phyloP scores from a whole-genome alignment of 2,797 vertebrate genomes.

The Synanceia verrucosa region DNA sequence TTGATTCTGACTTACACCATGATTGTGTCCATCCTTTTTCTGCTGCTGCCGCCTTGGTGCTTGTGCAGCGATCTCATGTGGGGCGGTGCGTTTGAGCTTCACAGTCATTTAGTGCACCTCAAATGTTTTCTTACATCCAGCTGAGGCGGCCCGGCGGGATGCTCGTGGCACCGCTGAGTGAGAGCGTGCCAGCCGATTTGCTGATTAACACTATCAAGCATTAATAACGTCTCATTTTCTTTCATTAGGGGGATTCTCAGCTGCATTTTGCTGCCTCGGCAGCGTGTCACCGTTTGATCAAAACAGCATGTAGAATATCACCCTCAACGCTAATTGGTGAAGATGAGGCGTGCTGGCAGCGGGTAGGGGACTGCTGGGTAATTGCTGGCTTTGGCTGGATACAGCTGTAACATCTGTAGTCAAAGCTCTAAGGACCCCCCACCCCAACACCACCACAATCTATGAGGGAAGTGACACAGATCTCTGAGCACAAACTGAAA shows the following conservation, averaged over 20 bases:
- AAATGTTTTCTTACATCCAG: slow-evolving; percentile 68
- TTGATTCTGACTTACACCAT: not conserved
- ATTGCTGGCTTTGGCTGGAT: slow-evolving; percentile 63
- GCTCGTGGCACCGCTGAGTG: slow-evolving; percentile 41
- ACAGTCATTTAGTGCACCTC: slow-evolving; percentile 58
- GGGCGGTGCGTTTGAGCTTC: slow-evolving; percentile 8
- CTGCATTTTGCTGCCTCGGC: slow-evolving; percentile 69
- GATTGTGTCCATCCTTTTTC: slow-evolving; percentile 32
- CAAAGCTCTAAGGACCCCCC: slow-evolving; percentile 33
- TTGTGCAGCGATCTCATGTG: not conserved
- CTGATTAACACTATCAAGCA: slow-evolving; percentile 69
- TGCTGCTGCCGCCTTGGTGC: slow-evolving; percentile 22
- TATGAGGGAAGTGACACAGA: slow-evolving; percentile 43
- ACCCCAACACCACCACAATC: not conserved
- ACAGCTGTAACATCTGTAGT: slow-evolving; percentile 50
- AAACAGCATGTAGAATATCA: slow-evolving; percentile 66
- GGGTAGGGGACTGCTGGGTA: slow-evolving; percentile 69
- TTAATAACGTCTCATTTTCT: slow-evolving; percentile 77
- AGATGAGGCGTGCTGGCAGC: slow-evolving; percentile 65
- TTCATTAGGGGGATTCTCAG: slow-evolving; percentile 68
- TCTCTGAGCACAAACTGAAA: slow-evolving; percentile 33
- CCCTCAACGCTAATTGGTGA: slow-evolving; percentile 71
- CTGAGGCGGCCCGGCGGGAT: slow-evolving; percentile 53
- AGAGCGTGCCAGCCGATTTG: slow-evolving; percentile 44
- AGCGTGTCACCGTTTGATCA: slow-evolving; percentile 65